Base-by-base conservation (phyloP, 2,888 invertebrate species). In the Sycophila texana region DNA sequence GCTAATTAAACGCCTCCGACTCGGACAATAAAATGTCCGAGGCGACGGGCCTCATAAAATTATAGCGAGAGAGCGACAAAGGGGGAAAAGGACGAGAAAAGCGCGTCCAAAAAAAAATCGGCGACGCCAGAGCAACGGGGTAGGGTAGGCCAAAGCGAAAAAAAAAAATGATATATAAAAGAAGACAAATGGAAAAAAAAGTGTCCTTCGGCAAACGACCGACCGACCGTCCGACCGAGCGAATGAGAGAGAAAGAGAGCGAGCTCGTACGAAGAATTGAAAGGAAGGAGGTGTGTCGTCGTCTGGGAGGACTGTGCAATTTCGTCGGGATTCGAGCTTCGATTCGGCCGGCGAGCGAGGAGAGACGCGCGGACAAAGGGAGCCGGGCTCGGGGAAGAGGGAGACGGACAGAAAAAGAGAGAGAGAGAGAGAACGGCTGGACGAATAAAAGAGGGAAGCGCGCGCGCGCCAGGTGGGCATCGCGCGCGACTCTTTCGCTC, bases 381-480 rank as follows among this genome's bases (percentile, higher is more conserved):
- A 60, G 61, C 75, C 63, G 61, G 63, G 49, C 53, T 47, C 72
- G 57, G 47, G 18, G 26, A 3, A 51, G 61, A 61, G 20, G 13
- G 63, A 65, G 57, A 76, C 55, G 5, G 39, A 53, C 39, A 39
- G 12, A 49, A 61, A 39, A 16, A 57, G 18, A 55, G 10, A 73
- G 22, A 57, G 18, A 55, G 10, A 73, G 14, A 39, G 55, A 30
- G 1, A 18, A 22, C 12, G 63, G 14, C 10, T 49, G 70, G 81
- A 73, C 30, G 68, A 74, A 66, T 57, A 70, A 75, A 74, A 71
- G 77, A 76, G 76, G 14, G 58, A 61, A 39, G 67, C 39, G 49
- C 53, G 58, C 58, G 49, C 68, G 63, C 65, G 81, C 80, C 82
- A 82, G 83, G 82, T 83, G 84, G 84, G 81, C 80, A 81, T 84